These are phyloP conservation scores for Mormyrus hasselquistii DNA, from an alignment of 2,797 vertebrate species.

Conservation along the genomic window DNA sequence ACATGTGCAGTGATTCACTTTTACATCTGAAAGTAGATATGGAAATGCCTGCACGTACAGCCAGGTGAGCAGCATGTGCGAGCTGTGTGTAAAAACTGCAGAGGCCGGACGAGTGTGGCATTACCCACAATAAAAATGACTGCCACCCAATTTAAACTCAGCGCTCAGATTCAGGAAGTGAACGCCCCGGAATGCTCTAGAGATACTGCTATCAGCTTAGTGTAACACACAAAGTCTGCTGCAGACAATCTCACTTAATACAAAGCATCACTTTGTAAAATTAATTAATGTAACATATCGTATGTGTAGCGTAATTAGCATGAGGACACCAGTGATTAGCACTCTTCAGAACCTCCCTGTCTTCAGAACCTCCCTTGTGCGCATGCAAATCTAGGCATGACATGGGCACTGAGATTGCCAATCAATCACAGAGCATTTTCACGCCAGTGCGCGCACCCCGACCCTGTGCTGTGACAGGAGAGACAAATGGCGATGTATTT, in stretches of 20 bases:
- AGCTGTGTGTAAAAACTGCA: neutral
- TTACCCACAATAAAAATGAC: conserved; percentile 17
- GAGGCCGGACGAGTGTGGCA: neutral
- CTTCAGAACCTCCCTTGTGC: neutral
- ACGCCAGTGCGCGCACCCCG: neutral
- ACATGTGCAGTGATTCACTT: neutral
- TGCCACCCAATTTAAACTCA: conserved; percentile 15
- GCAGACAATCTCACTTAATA: neutral
- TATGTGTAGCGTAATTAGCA: conserved; percentile 23
- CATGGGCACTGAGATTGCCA: conserved; percentile 40
- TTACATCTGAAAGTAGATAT: neutral
- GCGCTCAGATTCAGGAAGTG: neutral
- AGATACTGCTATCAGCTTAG: neutral
- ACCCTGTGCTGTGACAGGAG: conserved; percentile 36
- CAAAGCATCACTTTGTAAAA: neutral
- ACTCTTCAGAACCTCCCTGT: conserved; percentile 7
- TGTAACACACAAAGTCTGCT: neutral
- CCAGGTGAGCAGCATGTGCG: neutral
- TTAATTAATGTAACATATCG: conserved; percentile 18
- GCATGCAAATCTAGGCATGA: conserved; percentile 30
- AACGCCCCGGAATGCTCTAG: neutral
- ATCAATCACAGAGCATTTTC: conserved; percentile 45
- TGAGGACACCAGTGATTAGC: conserved; percentile 17
- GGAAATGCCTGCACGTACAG: neutral
- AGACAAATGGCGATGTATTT: conserved; percentile 59